Conservation (phyloP, 2,888 invertebrate genomes). For the Eupithecia abbreviata region DNA sequence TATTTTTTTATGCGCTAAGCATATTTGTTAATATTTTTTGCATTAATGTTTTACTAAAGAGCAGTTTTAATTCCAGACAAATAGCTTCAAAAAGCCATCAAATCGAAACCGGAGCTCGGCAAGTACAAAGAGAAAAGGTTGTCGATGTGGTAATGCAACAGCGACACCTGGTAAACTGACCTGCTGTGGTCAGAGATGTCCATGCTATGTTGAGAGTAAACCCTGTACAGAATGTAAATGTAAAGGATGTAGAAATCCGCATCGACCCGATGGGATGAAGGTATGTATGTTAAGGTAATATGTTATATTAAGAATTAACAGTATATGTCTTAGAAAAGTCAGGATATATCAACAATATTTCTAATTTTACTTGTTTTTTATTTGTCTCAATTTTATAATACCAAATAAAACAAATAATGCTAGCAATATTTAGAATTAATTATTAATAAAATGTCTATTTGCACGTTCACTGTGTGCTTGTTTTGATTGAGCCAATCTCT, state of each 20-base stretch:
- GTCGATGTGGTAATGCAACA: conserved; percentile 95
- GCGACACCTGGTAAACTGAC: conserved; percentile 94
- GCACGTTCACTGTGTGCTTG: background rate
- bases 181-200: conserved; percentile 96
- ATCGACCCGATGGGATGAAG: conserved; percentile 91
- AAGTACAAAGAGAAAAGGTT: conserved; percentile 87
- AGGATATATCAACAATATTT: background rate
- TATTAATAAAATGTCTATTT: background rate
- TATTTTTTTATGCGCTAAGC: no score
- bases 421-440: background rate
- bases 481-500: background rate
- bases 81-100: conserved; percentile 79
- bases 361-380: background rate
- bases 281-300: conserved; percentile 62
- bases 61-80: conserved; percentile 64
- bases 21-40: background rate
- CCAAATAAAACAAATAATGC: background rate
- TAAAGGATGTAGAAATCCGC: conserved; percentile 96
- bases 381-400: background rate
- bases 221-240: conserved; percentile 96
- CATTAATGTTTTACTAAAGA: background rate
- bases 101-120: conserved; percentile 74
- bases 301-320: background rate
- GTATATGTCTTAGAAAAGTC: background rate
- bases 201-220: conserved; percentile 95